Evolutionary conservation across 2,888 invertebrate species (phyloP).

Genomic region (Drosophila phalerata): DNA sequence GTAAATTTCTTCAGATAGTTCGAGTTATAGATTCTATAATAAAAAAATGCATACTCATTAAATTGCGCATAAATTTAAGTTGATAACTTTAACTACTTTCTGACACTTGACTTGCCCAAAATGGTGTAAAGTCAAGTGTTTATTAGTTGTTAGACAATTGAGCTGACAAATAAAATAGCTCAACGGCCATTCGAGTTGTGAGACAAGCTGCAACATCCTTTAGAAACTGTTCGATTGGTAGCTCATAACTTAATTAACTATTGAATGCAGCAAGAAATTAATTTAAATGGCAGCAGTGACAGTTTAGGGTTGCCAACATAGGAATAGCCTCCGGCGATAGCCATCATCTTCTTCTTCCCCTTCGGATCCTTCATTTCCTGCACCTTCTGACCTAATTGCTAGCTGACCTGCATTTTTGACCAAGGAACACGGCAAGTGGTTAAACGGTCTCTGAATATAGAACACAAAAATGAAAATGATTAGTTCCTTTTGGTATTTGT

Average conservation of each 20-base stretch:
- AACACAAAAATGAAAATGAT: slow-evolving; percentile 14
- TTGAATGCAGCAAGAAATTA: slow-evolving; percentile 37
- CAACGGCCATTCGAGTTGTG: neutral
- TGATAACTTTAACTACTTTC: slow-evolving; percentile 28
- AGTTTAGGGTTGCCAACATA: slow-evolving; percentile 16
- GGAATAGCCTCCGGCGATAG: neutral
- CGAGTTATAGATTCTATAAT: neutral
- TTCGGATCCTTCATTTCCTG: neutral
- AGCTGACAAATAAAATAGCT: slow-evolving; percentile 7
- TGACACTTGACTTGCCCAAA: slow-evolving; percentile 57
- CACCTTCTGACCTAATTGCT: slow-evolving; percentile 61
- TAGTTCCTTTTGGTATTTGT: slow-evolving; percentile 17
- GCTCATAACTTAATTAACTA: slow-evolving; percentile 53
- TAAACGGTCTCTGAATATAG: slow-evolving; percentile 22
- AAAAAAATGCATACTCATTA: neutral
- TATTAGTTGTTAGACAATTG: slow-evolving; percentile 39
- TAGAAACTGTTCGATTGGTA: slow-evolving; percentile 15
- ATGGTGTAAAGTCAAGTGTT: slow-evolving; percentile 69
- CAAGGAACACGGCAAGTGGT: slow-evolving; percentile 52
- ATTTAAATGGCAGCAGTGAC: slow-evolving; percentile 53
- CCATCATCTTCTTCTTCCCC: neutral
- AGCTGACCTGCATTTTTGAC: slow-evolving; percentile 63
- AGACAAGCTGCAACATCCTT: neutral
- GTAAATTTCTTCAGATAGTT: neutral
- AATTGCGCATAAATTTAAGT: slow-evolving; percentile 24